Base-by-base conservation (phyloP, 2,888 invertebrate species). In the Lochmaea crataegi region DNA sequence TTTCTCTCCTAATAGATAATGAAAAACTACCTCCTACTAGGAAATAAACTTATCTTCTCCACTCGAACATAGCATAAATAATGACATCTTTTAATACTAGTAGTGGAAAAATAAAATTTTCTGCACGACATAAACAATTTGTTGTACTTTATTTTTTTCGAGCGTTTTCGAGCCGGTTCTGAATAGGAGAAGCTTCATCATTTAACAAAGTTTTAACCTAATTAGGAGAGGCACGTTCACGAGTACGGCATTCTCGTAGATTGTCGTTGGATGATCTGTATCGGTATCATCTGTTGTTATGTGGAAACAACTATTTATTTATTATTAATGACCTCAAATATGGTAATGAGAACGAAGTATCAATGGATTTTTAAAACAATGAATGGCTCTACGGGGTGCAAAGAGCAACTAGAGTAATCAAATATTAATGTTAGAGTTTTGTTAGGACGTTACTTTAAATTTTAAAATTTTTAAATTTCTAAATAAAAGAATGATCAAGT, bases 211-310 rank as follows among this genome's bases (percentile, higher is more conserved):
- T 63, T 69, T 69, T 63, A 69, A 81, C 81, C 81, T 75, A 80
- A 82, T 81, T 82, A 80, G 81, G 79, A 78, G 66, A 73, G 76
- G 76, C 81, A 81, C 79, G 80, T 80, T 81, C 81, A 81, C 82
- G 82, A 81, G 78, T 72, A 79, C 79, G 81, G 75, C 81, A 82
- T 82, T 82, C 81, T 79, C 72, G 67, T 63, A 67, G 77, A 75
- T 78, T 80, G 77, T 79, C 71, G 73, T 58, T 14, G 26, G 75
- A 80, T 79, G 48, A 68, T 61, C 61, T 41, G 32, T 45, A 68
- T 45, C 71, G 48, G 48, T 58, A 58, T 58, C 58, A 58, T 32
- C 58, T 58, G 58, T 26, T 58, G 1, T 16, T 26, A 58, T 58
- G 58, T 58, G 32, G 58, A 58, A 58, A 58, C 56, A 56, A 56